Base-by-base conservation (phyloP, 1,140 invertebrate genomes). In the Ips typographus region DNA sequence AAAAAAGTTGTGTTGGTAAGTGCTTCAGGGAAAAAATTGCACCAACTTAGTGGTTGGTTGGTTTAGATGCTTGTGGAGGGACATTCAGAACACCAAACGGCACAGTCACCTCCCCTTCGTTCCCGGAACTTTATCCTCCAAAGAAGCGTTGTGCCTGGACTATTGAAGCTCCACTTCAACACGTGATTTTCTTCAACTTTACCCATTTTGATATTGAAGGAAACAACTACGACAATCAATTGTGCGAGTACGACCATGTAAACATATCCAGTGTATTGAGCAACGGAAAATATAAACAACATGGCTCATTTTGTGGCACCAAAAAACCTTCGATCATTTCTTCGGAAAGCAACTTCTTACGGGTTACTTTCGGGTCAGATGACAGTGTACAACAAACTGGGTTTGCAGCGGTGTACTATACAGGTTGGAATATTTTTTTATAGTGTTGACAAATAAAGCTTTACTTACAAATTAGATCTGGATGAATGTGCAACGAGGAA, bases 131-230 rank as follows among this genome's bases (percentile, higher is more conserved):
- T 2, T 99, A 99, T 81, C 96, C 96, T 0, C 85, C 88, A 2
- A 93, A 95, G 75, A 98, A 98, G 81, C 93, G 94, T 77, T 99
- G 97, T 80, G 87, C 96, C 4, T 99, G 97, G 97, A 94, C 98
- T 82, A 98, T 99, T 55, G 88, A 95, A 52, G 95, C 96, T 0
- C 92, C 91, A 0, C 89, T 91, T 2, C 93, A 95, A 71, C 95
- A 96, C 79, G 85, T 92, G 55, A 98, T 99, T 65, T 97, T 94
- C 1, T 83, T 99, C n/a, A 98, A 98, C 83, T 98, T 99, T 80
- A 98, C 96, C 0, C 94, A 98, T 78, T 98, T 99, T 77, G 96
- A 98, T 78, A 81, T 99, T 41, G 97, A 99, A 84, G 96, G 96
- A 6, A 98, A 95, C 74, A 95, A 95, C 75, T 88, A 95, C 75